Base-by-base conservation (phyloP, 2,113 vertebrate species). In the Puma concolor region DNA sequence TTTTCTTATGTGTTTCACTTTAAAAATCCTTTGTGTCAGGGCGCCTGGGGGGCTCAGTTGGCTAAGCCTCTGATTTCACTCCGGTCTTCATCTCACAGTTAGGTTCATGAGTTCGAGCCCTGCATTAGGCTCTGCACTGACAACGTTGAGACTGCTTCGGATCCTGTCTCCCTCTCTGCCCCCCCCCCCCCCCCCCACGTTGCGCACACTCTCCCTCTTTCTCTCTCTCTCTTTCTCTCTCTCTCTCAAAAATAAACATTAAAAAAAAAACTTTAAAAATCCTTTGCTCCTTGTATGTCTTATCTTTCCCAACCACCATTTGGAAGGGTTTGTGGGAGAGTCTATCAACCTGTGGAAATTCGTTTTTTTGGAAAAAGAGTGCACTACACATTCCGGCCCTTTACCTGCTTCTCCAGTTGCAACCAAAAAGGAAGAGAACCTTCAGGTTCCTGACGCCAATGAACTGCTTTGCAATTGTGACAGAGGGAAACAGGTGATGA, bases 351-450 rank as follows among this genome's bases (percentile, higher is more conserved):
- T 36, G 1, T 0, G 0, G 29, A 1, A 0, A 57, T 57, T 97
- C 96, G 33, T 80, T 66, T 83, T 83, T 92, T 66, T 69, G 83
- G 21, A 60, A 79, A 76, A 71, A 82, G 36, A 57, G 33, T 77
- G 2, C 36, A 64, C 17, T 77, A 5, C 33, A 89, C 13, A n/a
- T 29, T 74, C 63, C 50, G 52, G 17, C 19, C 38, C 38, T 96
- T 96, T 80, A 88, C 13, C 72, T 52, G 17, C 83, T 91, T 88
- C 25, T 66, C n/a, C 54, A 83, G 10, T 67, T 48, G 41, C 76
- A 94, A 88, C 11, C 33, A 71, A 88, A 97, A 93, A 38, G 21
- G 41, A 91, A 95, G 44, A 95, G 89, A 96, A 81, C 80, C 12
- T 21, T 80, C 79, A 89, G 29, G 15, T 97, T 76, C 29, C 74